Evolutionary conservation across 2,888 invertebrate genomes (phyloP), one percentile per base, ranked within the genome.

Genomic region (Maniola hyperantus): DNA sequence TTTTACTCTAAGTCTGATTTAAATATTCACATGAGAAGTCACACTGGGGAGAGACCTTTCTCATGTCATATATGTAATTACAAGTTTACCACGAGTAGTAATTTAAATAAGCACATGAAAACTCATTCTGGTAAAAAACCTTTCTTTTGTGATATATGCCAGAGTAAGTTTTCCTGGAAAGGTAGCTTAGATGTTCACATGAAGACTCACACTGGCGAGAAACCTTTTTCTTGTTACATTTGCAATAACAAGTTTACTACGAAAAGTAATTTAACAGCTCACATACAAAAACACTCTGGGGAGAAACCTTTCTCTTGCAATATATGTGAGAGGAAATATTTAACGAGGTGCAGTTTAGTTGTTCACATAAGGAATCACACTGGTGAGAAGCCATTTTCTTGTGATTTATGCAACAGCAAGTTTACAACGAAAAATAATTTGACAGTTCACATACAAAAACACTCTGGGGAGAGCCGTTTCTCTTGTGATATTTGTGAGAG

Each of bases 291-390:
- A 42, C 58, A 58, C 18, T 26, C 58, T 2, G 58, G 44, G 20
- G 26, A 26, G 20, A 58, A 58, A 44, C 58, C 58, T 13, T 58
- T 44, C 26, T 6, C 20, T 7, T 58, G 58, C 44, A 42, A 58
- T 26, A 58, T 58, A n/a, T 58, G 50, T 34, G 36, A 34, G 11
- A 48, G n/a, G 15, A 42, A 42, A 58, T 58, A 44, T 58, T 44
- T 58, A 58, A 42, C 42, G 2, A 44, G 44, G 42, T 44, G 20
- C 10, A 44, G 58, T 13, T 26, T 58, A 44, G 26, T 1, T 7
- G 44, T 42, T 58, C 58, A 58, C n/a, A 58, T 58, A 44, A 42
- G 58, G 15, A 42, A 18, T 33, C 57, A 57, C 39, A 57, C 57
- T 5, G 57, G 57, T 39, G 39, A 39, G 39, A 57, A 20, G 26